These are phyloP conservation scores for Melanostoma mellinum DNA, from an alignment of 2,888 invertebrate species.

Conservation along the genomic window DNA sequence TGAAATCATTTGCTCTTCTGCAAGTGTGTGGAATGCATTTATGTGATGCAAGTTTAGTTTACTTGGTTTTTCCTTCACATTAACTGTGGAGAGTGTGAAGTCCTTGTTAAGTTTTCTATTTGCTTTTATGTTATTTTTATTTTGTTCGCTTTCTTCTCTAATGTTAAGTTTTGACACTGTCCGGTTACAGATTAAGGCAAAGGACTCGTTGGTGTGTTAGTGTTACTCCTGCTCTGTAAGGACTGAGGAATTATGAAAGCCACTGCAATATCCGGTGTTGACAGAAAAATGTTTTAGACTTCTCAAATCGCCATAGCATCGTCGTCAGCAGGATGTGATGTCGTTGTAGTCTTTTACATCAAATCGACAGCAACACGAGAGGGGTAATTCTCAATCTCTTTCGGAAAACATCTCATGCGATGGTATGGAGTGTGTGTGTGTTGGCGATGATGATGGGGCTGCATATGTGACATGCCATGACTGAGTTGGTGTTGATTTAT, in stretches of 20 bases:
- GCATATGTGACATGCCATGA: conserved; percentile 47
- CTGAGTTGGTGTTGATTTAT: conserved; percentile 62
- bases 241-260: conserved; percentile 15
- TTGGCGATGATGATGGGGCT: not conserved
- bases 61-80: conserved; percentile 16
- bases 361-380: conserved; percentile 47
- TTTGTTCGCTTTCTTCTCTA: conserved; percentile 20
- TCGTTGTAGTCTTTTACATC: not conserved
- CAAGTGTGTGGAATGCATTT: conserved; percentile 42
- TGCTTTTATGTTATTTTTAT: conserved; percentile 11
- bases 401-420: conserved; percentile 22
- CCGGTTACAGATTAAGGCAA: conserved; percentile 34
- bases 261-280: conserved; percentile 62
- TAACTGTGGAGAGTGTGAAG: conserved; percentile 24
- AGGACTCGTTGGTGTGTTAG: not conserved
- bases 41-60: conserved; percentile 19
- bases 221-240: not conserved
- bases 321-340: conserved; percentile 3
- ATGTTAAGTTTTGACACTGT: conserved; percentile 54
- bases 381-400: conserved; percentile 50
- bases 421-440: not conserved
- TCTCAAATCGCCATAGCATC: conserved; percentile 46
- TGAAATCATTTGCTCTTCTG: conserved; percentile 23
- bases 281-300: conserved; percentile 63
- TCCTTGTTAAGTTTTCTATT: conserved; percentile 17